Percentiles rank a stretch among this genome's conserved stretches.
phyloP scores from a whole-genome alignment of 2,888 invertebrate species.

The Pristionchus entomophagus region DNA sequence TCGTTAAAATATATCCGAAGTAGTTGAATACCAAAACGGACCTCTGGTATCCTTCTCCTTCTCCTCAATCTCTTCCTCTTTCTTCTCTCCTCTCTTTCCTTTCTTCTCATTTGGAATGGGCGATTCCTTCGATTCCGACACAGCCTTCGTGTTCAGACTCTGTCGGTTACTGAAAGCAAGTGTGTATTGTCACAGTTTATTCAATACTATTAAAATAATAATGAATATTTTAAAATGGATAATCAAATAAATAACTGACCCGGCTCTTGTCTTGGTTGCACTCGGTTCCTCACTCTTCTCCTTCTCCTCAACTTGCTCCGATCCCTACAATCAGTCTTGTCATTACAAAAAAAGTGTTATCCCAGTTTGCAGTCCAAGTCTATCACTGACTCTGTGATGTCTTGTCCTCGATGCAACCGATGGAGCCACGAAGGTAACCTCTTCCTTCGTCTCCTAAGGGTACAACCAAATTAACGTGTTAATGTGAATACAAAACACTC shows the following conservation, averaged over 20 bases:
- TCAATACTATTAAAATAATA: neutral
- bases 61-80: conserved; percentile 1
- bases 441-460: conserved; percentile 25
- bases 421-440: neutral
- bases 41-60: conserved; percentile 25
- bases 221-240: neutral
- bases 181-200: neutral
- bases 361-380: no score
- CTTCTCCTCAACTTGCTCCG: conserved; percentile 34
- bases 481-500: neutral
- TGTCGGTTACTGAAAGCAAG: neutral
- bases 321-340: neutral
- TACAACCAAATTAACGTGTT: neutral
- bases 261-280: neutral
- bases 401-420: conserved; percentile 30
- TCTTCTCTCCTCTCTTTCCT: conserved; percentile 24
- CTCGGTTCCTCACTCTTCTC: conserved; percentile 30
- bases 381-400: conserved; percentile 20
- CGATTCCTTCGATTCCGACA: conserved; percentile 10
- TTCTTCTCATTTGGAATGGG: neutral
- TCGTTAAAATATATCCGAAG: no score
- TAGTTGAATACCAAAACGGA: neutral
- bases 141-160: neutral
- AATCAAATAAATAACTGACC: neutral
- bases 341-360: neutral